These are phyloP conservation scores for Rhinatrema bivittatum DNA, from an alignment of 2,797 vertebrate species.

Conservation along the genomic window DNA sequence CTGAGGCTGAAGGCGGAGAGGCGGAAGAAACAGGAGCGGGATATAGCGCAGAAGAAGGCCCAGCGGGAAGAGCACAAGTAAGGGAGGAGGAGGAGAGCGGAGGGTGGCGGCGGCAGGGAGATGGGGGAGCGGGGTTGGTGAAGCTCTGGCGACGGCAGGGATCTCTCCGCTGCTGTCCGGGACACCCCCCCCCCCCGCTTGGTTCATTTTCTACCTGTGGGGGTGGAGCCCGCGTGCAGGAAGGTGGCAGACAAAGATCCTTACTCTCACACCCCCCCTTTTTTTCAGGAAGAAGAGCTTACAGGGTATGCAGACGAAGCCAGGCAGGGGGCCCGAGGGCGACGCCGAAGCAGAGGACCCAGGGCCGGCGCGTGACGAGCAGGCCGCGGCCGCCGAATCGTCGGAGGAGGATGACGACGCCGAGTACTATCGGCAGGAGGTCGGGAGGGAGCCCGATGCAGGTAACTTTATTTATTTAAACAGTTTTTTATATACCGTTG, in stretches of 20 bases:
- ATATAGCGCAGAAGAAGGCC: conserved; percentile 60
- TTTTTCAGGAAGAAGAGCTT: conserved; percentile 70
- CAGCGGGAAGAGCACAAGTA: conserved; percentile 67
- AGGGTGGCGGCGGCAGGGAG: fast-evolving
- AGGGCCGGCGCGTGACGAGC: conserved; percentile 43
- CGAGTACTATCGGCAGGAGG: conserved; percentile 82
- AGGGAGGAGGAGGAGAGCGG: neutral
- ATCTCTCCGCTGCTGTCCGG: too few species aligned
- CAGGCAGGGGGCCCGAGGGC: neutral
- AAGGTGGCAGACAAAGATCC: fast-evolving
- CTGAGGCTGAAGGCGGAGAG: conserved; percentile 61
- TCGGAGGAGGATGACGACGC: conserved; percentile 77
- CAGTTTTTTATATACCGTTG: too few species aligned
- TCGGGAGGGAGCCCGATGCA: conserved; percentile 80
- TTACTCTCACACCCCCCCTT: neutral
- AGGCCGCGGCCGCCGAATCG: conserved; percentile 31
- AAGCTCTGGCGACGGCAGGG: too few species aligned
- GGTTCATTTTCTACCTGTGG: too few species aligned
- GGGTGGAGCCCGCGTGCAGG: too few species aligned
- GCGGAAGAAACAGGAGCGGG: conserved; percentile 64
- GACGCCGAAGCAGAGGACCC: conserved; percentile 83
- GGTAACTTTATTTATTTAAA: conserved; percentile 60
- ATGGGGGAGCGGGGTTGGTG: fast-evolving
- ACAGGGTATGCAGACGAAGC: conserved; percentile 71
- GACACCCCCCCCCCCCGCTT: too few species aligned